These are phyloP conservation scores for Sardina pilchardus DNA, from an alignment of 2,113 vertebrate species.

Conservation along the genomic window DNA sequence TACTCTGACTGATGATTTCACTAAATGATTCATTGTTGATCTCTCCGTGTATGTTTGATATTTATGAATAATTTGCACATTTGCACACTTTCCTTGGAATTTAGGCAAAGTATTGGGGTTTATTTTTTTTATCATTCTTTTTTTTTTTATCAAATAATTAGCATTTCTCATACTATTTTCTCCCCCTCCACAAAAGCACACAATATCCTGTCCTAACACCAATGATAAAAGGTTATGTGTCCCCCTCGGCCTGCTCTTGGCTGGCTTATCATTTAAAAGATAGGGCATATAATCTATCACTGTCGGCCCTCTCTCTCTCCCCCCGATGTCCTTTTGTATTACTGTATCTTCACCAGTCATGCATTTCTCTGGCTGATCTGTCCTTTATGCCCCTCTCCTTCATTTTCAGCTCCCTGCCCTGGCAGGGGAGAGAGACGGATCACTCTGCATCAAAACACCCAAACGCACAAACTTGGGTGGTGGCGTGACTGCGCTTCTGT, in stretches of 20 bases:
- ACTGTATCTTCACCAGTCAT: background rate
- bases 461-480: background rate
- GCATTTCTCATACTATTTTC: background rate
- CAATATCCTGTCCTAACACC: background rate
- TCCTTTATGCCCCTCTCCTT: background rate
- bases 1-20: conserved; percentile 2
- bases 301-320: background rate
- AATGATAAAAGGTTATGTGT: conserved; percentile 27
- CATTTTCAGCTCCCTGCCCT: background rate
- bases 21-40: background rate
- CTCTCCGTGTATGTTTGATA: background rate
- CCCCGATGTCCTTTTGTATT: conserved; percentile 2
- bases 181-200: background rate
- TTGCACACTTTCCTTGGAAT: background rate
- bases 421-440: conserved; percentile 3
- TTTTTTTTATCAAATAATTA: background rate
- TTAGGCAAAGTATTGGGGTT: background rate
- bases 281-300: conserved; percentile 18
- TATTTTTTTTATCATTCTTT: too few species aligned
- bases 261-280: conserved; percentile 28
- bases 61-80: background rate
- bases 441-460: conserved; percentile 6
- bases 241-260: conserved; percentile 25
- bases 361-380: background rate
- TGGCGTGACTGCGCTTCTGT: background rate